These are phyloP conservation scores for Ephialtes manifestator DNA, from an alignment of 2,888 invertebrate species.

Conservation along the genomic window DNA sequence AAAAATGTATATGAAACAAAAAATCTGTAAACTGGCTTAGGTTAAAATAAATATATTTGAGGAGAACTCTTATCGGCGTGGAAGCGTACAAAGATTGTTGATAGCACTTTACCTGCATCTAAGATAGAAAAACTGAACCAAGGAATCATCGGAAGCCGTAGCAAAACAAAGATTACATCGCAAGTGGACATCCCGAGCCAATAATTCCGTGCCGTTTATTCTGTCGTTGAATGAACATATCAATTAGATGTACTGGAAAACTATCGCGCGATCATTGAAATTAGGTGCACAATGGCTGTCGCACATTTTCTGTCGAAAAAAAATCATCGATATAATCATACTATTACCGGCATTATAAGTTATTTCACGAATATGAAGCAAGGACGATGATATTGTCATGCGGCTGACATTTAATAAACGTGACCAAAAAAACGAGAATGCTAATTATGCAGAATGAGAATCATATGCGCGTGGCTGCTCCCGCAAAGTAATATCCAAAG, in stretches of 20 bases:
- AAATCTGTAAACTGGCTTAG: background rate
- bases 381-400: background rate
- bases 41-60: too few relatives aligned
- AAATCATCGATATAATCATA: background rate
- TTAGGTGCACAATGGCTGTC: background rate
- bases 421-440: background rate
- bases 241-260: too few relatives aligned
- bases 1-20: background rate
- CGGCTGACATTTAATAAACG: background rate
- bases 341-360: background rate
- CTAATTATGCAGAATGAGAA: slow-evolving; percentile 7
- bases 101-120: too few relatives aligned
- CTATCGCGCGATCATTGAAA: background rate
- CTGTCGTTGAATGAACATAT: too few relatives aligned
- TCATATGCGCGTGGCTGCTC: background rate
- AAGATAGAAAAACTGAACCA: too few relatives aligned
- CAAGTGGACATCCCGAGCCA: too few relatives aligned
- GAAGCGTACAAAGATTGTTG: too few relatives aligned
- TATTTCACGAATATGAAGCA: background rate
- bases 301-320: background rate
- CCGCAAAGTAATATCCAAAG: slow-evolving; percentile 33
- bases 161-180: too few relatives aligned
- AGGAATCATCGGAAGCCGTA: too few relatives aligned
- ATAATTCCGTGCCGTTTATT: background rate
- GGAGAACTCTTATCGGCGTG: too few relatives aligned